Conservation (phyloP, 2,888 invertebrate species). For the Nephrotoma appendiculata region DNA sequence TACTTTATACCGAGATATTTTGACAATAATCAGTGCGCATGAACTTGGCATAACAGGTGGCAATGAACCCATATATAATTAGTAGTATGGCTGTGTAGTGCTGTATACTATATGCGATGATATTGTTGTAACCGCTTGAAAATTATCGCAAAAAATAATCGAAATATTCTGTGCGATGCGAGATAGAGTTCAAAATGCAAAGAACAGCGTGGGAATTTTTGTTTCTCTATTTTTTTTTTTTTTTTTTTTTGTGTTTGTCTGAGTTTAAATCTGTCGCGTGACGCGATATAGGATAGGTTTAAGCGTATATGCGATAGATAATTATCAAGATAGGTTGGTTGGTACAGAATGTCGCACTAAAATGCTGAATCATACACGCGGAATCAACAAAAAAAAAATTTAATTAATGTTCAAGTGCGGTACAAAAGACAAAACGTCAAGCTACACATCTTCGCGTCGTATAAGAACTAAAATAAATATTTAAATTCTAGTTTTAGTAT, state of each 20-base stretch:
- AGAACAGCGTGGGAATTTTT: background rate
- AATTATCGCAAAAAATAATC: background rate
- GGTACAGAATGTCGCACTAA: background rate
- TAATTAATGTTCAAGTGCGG: background rate
- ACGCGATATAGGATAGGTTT: background rate
- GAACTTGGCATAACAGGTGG: background rate
- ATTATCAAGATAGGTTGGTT: background rate
- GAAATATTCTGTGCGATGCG: background rate
- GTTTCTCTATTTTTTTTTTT: background rate
- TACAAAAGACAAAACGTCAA: background rate
- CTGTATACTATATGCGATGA: background rate
- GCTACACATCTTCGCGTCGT: background rate
- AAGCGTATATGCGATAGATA: background rate
- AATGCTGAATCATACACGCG: background rate
- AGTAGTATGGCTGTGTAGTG: background rate
- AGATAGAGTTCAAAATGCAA: background rate
- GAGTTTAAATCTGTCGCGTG: background rate
- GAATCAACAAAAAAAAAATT: background rate
- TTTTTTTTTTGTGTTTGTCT: background rate
- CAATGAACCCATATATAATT: background rate
- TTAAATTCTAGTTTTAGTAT: background rate
- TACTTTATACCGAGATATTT: background rate
- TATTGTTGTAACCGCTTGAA: background rate
- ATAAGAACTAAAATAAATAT: background rate
- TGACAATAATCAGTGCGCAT: background rate